A percentile compares a stretch with the other conserved stretches of the same genome.
Evolutionary conservation across 2,888 invertebrate genomes (phyloP).

Genomic region (Listrodromus nycthemerus): DNA sequence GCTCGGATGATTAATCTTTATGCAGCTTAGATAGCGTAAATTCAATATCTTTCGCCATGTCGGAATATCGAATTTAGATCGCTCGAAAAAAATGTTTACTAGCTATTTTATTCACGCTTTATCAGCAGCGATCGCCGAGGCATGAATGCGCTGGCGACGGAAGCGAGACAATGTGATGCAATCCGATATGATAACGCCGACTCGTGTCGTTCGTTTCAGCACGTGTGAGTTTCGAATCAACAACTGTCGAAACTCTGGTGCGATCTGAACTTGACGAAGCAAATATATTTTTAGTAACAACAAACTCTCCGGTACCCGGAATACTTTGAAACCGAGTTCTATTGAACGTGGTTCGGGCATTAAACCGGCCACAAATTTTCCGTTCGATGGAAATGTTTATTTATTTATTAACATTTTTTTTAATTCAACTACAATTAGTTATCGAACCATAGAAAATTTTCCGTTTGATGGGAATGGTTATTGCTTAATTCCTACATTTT

Average conservation of each 20-base stretch:
- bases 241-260: not conserved
- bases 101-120: not conserved
- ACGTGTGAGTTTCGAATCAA: slow-evolving; percentile 9
- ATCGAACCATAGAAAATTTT: no score
- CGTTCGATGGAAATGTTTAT: not conserved
- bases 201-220: not conserved
- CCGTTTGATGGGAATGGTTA: not conserved
- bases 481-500: not conserved
- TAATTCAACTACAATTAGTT: no score
- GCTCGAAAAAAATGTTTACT: not conserved
- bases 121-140: not conserved
- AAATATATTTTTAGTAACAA: not conserved
- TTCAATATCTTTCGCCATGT: not conserved
- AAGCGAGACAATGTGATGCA: slow-evolving; percentile 1
- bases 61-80: not conserved
- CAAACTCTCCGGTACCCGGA: not conserved
- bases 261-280: not conserved
- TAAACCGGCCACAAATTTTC: not conserved
- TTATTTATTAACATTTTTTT: no score
- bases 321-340: not conserved
- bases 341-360: not conserved
- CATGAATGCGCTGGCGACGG: not conserved
- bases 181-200: slow-evolving; percentile 14
- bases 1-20: not conserved
- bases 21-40: not conserved